Evolutionary conservation across 92 coral and sea anemone genomes (phyloP).

Genomic region (Zoanthus sociatus): DNA sequence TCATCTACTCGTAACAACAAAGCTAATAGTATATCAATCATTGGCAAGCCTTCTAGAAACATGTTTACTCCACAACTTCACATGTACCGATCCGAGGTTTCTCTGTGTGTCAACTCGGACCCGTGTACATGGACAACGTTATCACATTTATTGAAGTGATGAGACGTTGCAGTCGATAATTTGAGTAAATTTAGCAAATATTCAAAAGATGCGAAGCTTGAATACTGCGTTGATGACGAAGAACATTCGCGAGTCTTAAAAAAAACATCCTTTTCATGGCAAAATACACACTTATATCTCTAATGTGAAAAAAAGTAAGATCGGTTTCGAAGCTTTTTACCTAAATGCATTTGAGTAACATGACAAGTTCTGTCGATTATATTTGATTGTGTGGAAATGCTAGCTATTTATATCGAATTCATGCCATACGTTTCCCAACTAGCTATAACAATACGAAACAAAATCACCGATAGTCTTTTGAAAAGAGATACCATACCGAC

Average conservation of each 20-base stretch:
- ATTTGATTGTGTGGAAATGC: not conserved
- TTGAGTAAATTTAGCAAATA: conserved; percentile 14
- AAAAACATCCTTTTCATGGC: not conserved
- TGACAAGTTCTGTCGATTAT: not conserved
- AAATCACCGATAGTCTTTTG: not conserved
- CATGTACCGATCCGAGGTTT: not conserved
- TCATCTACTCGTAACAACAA: not conserved
- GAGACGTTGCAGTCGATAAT: not conserved
- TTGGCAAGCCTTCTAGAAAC: not conserved
- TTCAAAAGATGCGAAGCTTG: conserved; percentile 35
- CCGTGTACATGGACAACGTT: not conserved
- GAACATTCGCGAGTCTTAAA: conserved; percentile 7
- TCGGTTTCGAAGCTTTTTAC: not conserved
- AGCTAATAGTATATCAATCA: conserved; percentile 2
- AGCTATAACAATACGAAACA: not conserved
- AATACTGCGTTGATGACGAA: conserved; percentile 6
- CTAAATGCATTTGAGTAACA: conserved; percentile 11
- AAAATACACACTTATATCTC: not conserved
- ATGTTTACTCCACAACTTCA: conserved; percentile 38
- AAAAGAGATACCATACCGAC: not conserved
- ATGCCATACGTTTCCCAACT: not conserved
- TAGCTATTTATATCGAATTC: conserved; percentile 12
- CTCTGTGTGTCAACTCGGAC: not conserved
- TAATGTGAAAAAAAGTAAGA: not conserved
- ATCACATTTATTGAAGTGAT: not conserved